phyloP scores from a whole-genome alignment of 2,888 invertebrate species.

The Tuberolachnus salignus region DNA sequence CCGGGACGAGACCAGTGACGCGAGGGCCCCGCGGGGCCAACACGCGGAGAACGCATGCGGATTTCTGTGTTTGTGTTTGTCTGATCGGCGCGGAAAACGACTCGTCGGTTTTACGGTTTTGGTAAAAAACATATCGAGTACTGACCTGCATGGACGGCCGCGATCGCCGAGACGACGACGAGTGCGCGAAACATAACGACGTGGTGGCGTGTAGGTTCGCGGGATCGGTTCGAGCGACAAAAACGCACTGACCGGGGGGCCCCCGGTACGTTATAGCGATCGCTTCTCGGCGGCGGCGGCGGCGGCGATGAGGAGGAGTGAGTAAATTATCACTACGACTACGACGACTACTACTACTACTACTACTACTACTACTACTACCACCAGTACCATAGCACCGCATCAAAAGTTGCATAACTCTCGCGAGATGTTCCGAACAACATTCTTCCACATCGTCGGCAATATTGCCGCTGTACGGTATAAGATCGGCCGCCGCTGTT shows the following conservation, averaged over 20 bases:
- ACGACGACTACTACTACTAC: not conserved
- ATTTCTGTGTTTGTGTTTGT: no score
- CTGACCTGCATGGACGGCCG: slow-evolving; percentile 44
- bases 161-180: slow-evolving; percentile 41
- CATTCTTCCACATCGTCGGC: slow-evolving; percentile 23
- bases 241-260: slow-evolving; percentile 43
- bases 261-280: not conserved
- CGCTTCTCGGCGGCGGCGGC: not conserved
- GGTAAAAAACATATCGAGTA: not conserved
- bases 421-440: slow-evolving; percentile 34
- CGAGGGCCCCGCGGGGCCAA: no score
- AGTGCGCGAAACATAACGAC: slow-evolving; percentile 44
- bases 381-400: not conserved
- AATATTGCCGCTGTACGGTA: not conserved
- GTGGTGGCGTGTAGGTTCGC: not conserved
- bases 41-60: no score
- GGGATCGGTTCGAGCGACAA: slow-evolving; percentile 46
- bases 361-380: no score
- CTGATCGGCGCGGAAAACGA: no score
- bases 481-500: not conserved
- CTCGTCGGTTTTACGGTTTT: no score
- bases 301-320: not conserved
- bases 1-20: no score
- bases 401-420: slow-evolving; percentile 44
- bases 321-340: not conserved